Base-by-base conservation (phyloP, 2,888 invertebrate species). In the Sarcophaga variegata region DNA sequence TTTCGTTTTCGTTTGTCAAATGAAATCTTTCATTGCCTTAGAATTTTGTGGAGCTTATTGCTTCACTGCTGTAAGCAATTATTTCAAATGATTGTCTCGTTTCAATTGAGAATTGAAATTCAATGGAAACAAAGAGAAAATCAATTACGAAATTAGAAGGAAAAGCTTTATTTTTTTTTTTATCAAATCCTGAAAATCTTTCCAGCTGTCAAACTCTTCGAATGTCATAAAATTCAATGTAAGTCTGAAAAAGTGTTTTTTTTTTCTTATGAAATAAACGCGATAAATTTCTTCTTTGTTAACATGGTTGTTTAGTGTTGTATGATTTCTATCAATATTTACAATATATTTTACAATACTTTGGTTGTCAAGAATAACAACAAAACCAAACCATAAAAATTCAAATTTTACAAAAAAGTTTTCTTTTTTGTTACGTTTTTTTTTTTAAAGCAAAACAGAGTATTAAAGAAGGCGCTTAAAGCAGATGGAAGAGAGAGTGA, bases 381-480 rank as follows among this genome's bases (percentile, higher is more conserved):
- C 27, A n/a, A 49, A 66, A 70, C 72, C 45, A 66, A 71, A 81
- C 71, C 10, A 10, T 10, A 37, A 37, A 37, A 37, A n/a, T 37
- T 85, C 72, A 45, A 85, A 81, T 72, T 67, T 81, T 64, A 72
- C 77, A 72, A 45, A 37, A 63, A 37, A 63, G 54, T 69, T 14
- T 45, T 69, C 63, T 49, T 74, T 69, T 64, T 27, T 49, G 49
- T 54, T 45, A 17, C 47, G 37, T 37, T 37, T 37, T 37, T 37
- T 37, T 37, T 37, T 37, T 37, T 37, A 71, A 22, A 60, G 67
- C n/a, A 59, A 66, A 49, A n/a, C 59, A 6, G 22, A 6, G n/a
- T 25, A 78, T 60, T 12, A 45, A 6, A 25, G 59, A 83, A 67
- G 17, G 47, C 37, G 47, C 37, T 37, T 37, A 22, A 60, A 47